phyloP scores from a whole-genome alignment of 92 coral and sea anemone genomes.

The Nematostella vectensis region DNA sequence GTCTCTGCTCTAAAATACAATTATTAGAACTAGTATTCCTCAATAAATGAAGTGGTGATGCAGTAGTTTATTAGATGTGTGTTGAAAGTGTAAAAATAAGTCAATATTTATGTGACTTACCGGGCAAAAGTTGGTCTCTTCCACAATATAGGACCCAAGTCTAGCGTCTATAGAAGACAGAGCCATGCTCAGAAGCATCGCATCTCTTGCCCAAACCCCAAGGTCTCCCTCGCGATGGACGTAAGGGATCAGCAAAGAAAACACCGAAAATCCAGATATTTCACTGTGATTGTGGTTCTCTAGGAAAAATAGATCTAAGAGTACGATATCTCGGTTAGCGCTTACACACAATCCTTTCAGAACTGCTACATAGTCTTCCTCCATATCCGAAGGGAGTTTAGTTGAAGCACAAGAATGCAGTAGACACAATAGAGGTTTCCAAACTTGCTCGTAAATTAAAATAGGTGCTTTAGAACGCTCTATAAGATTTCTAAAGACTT shows the following conservation, averaged over 20 bases:
- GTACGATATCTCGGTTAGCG: conserved; percentile 85
- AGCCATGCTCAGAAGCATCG: conserved; percentile 88
- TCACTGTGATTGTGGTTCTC: conserved; percentile 63
- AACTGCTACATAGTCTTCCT: conserved; percentile 80
- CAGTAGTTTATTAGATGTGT: too few relatives aligned
- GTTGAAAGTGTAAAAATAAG: too few relatives aligned
- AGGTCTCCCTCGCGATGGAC: conserved; percentile 91
- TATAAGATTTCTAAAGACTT: conserved; percentile 66
- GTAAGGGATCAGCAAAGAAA: conserved; percentile 79
- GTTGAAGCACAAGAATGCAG: conserved; percentile 67
- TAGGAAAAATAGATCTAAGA: conserved; percentile 78
- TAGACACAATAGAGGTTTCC: conserved; percentile 74
- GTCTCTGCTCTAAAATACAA: too few relatives aligned
- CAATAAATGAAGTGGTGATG: too few relatives aligned
- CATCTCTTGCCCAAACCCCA: conserved; percentile 90
- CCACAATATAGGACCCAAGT: conserved; percentile 80
- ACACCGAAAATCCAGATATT: conserved; percentile 76
- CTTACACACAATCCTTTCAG: conserved; percentile 88
- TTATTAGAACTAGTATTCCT: too few relatives aligned
- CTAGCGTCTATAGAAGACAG: conserved; percentile 81
- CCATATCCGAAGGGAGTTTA: conserved; percentile 68
- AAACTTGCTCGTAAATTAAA: conserved; percentile 82
- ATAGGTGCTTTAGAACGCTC: conserved; percentile 72
- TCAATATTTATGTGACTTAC: conserved; percentile 39
- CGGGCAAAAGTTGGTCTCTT: conserved; percentile 92